These are phyloP conservation scores for Quadroppia sp. DNA, from an alignment of 2,888 invertebrate genomes.

Conservation along the genomic window DNA sequence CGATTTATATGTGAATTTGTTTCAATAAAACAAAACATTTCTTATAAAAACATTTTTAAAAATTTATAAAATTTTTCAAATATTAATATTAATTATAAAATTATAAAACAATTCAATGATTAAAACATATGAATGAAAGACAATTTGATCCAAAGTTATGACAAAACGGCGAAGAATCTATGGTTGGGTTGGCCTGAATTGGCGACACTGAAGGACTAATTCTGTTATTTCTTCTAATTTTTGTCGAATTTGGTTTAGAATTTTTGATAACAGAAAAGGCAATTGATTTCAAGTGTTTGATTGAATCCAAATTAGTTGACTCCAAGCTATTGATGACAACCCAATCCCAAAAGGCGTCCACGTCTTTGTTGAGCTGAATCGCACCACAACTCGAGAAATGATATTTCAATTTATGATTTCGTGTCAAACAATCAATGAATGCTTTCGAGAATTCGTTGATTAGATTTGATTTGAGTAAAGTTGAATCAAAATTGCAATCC, in stretches of 20 bases:
- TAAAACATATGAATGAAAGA: no score
- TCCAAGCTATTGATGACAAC: background rate
- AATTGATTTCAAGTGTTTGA: background rate
- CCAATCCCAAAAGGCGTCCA: conserved; percentile 19
- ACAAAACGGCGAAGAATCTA: background rate
- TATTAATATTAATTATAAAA: no score
- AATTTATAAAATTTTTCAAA: no score
- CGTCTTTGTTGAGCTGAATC: conserved; percentile 20
- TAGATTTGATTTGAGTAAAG: background rate
- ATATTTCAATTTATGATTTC: background rate
- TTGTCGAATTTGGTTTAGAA: background rate
- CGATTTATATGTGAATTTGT: no score
- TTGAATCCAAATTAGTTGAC: conserved; percentile 5
- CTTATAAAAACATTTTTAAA: no score
- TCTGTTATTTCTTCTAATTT: conserved; percentile 4
- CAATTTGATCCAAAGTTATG: background rate
- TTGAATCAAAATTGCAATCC: background rate
- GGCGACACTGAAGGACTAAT: background rate
- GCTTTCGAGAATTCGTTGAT: conserved; percentile 23
- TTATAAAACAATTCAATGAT: no score
- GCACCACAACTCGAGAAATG: background rate
- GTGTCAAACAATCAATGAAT: background rate
- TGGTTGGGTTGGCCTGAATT: background rate
- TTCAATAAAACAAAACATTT: no score
- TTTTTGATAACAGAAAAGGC: background rate